Base-by-base conservation (phyloP, 1,140 invertebrate species). In the Asbolus verrucosus region DNA sequence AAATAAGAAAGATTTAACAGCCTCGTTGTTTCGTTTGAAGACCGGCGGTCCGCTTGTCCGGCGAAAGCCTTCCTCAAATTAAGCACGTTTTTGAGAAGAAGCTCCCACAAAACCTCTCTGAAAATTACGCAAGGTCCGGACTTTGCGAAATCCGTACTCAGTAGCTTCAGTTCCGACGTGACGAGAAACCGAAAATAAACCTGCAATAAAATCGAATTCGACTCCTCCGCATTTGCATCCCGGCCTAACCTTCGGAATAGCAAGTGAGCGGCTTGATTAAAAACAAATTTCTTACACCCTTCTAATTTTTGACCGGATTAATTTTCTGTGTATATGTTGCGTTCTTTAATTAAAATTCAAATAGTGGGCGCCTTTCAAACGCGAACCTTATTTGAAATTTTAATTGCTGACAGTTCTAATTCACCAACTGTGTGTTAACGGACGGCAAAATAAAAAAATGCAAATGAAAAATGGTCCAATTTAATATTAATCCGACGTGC, bases 161-260 rank as follows among this genome's bases (percentile, higher is more conserved):
- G 36, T 38, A 43, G 61, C 61, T 38, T 39, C 39, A 39, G 61
- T 63, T n/a, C n/a, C 6, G 16, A 63, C 61, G 61, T 63, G 61
- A 63, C 61, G 36, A 2, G 61, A 63, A 63, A 63, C 24, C 39
- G 39, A 63, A 63, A 63, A 14, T 16, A 63, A 19, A 11, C 19
- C n/a, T 38, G 61, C 39, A 63, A 63, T 63, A 39, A 63, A 63
- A 63, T 63, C 61, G 61, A 43, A 43, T 43, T 43, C 61, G 19
- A 19, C 14, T 63, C 11, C 13, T 38, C 6, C 16, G 24, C 11
- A 63, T 63, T 63, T 63, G 61, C 39, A 63, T 54, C 27, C 21
- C 19, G 11, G 21, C 2, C 4, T 31, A 21, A 27, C 18, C 19
- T 27, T 54, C 18, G 6, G 46, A 54, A 27, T 54, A 13, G 46